Percentiles rank a stretch among this genome's conserved stretches.
These are phyloP conservation scores for Kryptolebias marmoratus DNA, from an alignment of 2,113 vertebrate genomes.

Conservation along the genomic window DNA sequence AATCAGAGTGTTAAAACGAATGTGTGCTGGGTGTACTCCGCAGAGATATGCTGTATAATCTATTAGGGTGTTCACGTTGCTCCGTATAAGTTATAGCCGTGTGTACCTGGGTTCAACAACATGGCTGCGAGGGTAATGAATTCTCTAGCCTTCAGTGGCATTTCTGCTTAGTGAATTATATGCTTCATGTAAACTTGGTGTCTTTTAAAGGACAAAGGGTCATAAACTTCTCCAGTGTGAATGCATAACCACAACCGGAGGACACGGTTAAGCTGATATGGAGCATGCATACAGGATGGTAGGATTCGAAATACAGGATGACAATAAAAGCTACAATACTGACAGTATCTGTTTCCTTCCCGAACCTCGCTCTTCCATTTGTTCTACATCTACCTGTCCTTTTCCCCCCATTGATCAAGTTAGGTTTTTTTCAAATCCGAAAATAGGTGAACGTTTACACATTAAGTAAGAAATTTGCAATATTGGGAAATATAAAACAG, in stretches of 20 bases:
- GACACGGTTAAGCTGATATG: conserved; percentile 24
- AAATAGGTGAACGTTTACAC: neutral
- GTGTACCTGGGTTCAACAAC: conserved; percentile 55
- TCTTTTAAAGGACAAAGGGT: conserved; percentile 23
- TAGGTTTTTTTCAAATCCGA: neutral
- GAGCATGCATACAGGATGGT: conserved; percentile 19
- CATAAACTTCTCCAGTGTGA: conserved; percentile 31
- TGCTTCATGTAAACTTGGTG: conserved; percentile 32
- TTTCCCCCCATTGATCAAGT: neutral
- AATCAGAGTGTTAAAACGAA: conserved; percentile 63
- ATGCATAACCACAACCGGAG: conserved; percentile 11
- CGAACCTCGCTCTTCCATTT: no score
- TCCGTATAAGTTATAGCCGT: conserved; percentile 50
- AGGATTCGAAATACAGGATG: conserved; percentile 17
- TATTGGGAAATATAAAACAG: neutral
- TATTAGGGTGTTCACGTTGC: conserved; percentile 44
- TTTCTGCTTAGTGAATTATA: conserved; percentile 40
- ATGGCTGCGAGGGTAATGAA: conserved; percentile 32
- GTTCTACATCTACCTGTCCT: no score
- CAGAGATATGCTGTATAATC: conserved; percentile 59
- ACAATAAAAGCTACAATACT: no score
- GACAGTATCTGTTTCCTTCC: no score
- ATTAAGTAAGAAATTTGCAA: neutral
- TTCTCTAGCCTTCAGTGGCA: conserved; percentile 32
- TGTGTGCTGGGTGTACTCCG: conserved; percentile 34